Evolutionary conservation across 2,888 invertebrate genomes (phyloP).

Genomic region (Plebejus melissa): DNA sequence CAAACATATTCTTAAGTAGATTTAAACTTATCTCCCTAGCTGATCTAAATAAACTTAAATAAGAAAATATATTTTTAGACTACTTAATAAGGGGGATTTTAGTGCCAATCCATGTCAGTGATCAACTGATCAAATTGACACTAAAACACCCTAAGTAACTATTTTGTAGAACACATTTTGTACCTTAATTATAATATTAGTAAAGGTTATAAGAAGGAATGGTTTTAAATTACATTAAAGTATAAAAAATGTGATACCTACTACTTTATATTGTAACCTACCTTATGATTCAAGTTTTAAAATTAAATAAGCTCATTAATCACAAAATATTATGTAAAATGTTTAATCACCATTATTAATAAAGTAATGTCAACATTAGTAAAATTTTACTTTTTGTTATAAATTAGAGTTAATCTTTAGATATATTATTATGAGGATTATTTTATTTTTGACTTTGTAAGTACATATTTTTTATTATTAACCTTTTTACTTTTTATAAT

Average conservation of each 20-base stretch:
- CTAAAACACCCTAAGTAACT: neutral
- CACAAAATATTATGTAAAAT: neutral
- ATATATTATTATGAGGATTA: neutral
- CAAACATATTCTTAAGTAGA: neutral
- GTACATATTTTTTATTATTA: neutral
- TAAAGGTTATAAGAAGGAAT: conserved; percentile 12
- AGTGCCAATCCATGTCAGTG: too few relatives aligned
- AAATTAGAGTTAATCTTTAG: neutral
- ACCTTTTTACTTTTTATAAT: neutral
- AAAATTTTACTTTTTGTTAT: neutral
- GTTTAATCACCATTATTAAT: neutral
- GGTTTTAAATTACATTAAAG: neutral
- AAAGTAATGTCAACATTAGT: neutral
- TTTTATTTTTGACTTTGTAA: neutral
- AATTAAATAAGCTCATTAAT: conserved; percentile 11
- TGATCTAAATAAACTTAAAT: neutral
- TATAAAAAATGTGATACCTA: neutral
- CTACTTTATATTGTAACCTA: neutral
- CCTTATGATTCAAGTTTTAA: neutral
- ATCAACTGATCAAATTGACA: too few relatives aligned
- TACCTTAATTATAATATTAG: conserved; percentile 2
- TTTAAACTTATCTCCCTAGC: neutral
- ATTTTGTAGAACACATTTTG: conserved; percentile 5
- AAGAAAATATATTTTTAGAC: neutral
- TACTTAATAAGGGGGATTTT: neutral